Percentiles rank a stretch among this genome's conserved stretches.
phyloP scores from a whole-genome alignment of 2,888 invertebrate genomes.

The Tolmerus cingulatus region DNA sequence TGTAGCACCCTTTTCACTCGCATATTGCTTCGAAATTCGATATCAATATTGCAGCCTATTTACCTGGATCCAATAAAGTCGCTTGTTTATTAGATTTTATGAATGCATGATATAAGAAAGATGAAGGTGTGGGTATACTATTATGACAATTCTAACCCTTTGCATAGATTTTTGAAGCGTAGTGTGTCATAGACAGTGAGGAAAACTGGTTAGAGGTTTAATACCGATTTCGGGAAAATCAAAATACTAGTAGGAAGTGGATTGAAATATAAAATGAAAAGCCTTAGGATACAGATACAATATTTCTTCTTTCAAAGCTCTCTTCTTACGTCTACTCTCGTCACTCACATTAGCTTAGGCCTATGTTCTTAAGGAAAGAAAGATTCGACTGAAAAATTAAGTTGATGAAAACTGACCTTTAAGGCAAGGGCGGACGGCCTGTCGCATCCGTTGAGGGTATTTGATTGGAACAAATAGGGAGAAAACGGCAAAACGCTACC shows the following conservation, averaged over 20 bases:
- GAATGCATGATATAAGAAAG: background rate
- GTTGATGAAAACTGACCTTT: background rate
- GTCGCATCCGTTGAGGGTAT: background rate
- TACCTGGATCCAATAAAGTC: constrained; percentile 14
- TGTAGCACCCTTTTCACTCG: background rate
- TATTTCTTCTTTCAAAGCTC: background rate
- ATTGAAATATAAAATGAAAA: background rate
- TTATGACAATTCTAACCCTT: background rate
- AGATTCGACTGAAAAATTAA: background rate
- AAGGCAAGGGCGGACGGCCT: background rate
- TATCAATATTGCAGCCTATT: constrained; percentile 27
- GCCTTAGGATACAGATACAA: background rate
- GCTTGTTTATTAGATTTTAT: constrained; percentile 10
- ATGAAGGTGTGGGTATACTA: background rate
- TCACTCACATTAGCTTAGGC: background rate
- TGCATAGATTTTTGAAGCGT: background rate
- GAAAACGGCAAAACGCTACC: background rate
- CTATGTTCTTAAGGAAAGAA: background rate
- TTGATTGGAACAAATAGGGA: background rate
- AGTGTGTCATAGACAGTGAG: background rate
- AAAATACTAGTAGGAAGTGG: background rate
- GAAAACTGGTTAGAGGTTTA: background rate
- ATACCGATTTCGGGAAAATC: background rate
- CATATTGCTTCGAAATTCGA: constrained; percentile 7
- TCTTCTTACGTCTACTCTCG: background rate